These are phyloP conservation scores for Hippocampus comes DNA, from an alignment of 2,113 vertebrate genomes.

Conservation along the genomic window DNA sequence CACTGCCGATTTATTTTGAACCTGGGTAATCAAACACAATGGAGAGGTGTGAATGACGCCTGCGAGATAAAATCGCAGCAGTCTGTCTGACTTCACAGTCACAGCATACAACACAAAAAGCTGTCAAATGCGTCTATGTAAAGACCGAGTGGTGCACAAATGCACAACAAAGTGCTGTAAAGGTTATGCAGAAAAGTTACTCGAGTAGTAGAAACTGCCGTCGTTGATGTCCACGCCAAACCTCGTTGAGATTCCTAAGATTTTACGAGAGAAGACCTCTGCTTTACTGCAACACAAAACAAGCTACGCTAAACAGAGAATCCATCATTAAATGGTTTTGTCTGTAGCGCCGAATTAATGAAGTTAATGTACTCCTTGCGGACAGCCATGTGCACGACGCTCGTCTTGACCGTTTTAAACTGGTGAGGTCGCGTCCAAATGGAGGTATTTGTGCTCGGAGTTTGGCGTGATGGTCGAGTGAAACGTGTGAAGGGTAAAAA, in stretches of 20 bases:
- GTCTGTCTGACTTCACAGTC: neutral
- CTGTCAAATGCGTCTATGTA: neutral
- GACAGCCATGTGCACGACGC: neutral
- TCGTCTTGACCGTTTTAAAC: neutral
- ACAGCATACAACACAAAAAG: neutral
- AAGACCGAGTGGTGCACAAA: neutral
- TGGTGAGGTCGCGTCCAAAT: neutral
- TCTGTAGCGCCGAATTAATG: constrained; percentile 2
- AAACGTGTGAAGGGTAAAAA: neutral
- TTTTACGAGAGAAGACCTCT: neutral
- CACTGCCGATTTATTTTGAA: constrained; percentile 12
- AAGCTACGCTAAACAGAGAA: neutral
- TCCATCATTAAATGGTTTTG: too few relatives aligned
- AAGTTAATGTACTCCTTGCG: accelerated
- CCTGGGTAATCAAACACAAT: constrained; percentile 40
- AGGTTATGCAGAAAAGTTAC: neutral
- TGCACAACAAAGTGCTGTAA: neutral
- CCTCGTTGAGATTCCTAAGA: neutral
- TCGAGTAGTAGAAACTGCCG: neutral
- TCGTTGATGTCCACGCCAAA: neutral
- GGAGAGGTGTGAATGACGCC: constrained; percentile 34
- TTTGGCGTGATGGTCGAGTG: neutral
- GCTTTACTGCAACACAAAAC: neutral
- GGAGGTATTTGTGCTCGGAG: neutral
- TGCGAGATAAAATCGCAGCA: neutral